Conservation (phyloP, 2,113 vertebrate genomes). For the Gallinago undulata region DNA sequence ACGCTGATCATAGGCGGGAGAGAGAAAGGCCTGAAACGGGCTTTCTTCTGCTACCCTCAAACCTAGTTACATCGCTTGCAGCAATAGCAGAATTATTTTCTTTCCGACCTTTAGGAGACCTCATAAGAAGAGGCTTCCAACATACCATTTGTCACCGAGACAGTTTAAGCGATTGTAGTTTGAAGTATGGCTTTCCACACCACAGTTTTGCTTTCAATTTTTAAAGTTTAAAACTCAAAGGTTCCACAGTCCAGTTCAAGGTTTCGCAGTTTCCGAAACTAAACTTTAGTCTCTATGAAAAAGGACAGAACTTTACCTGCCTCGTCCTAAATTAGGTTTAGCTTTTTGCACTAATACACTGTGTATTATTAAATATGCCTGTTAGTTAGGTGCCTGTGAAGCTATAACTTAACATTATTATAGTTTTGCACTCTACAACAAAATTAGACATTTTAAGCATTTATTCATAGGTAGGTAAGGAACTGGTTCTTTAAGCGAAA, state of each 20-base stretch:
- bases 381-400: conserved; percentile 63
- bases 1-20: neutral
- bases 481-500: conserved; percentile 72
- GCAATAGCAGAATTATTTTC: conserved; percentile 42
- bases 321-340: conserved; percentile 31
- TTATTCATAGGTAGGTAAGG: conserved; percentile 73
- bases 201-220: conserved; percentile 52
- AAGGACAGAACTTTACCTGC: conserved; percentile 31
- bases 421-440: conserved; percentile 74
- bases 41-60: conserved; percentile 34
- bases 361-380: conserved; percentile 48
- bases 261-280: conserved; percentile 65
- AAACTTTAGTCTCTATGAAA: conserved; percentile 46
- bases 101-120: conserved; percentile 20
- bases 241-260: conserved; percentile 62
- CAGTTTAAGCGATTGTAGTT: conserved; percentile 29
- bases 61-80: conserved; percentile 22
- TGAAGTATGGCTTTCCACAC: conserved; percentile 71
- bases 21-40: conserved; percentile 48
- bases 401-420: conserved; percentile 66
- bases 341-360: conserved; percentile 15
- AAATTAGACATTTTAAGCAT: conserved; percentile 75
- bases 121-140: conserved; percentile 21
- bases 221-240: conserved; percentile 54
- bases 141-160: conserved; percentile 48